phyloP scores from a whole-genome alignment of 2,113 vertebrate genomes.

The Nansenia antarctica region DNA sequence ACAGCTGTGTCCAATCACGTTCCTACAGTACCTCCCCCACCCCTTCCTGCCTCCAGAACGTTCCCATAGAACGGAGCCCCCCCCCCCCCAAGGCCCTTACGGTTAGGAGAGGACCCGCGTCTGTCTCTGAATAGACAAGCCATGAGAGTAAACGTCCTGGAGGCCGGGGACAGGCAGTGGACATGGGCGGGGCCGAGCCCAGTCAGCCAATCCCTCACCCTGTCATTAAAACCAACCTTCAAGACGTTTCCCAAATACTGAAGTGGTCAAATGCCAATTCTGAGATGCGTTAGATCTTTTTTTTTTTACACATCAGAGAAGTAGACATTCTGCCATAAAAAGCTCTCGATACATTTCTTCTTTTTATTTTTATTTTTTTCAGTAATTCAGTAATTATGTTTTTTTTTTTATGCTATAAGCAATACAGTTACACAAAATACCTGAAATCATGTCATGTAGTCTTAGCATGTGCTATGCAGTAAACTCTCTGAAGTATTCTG shows the following conservation, averaged over 20 bases:
- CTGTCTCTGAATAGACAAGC: neutral
- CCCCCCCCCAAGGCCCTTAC: neutral
- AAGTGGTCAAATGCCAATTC: neutral
- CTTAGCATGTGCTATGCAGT: constrained; percentile 75
- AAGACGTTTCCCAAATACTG: neutral
- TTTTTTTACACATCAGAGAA: neutral
- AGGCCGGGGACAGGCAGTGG: neutral
- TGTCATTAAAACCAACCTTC: constrained; percentile 14
- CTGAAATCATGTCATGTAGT: constrained; percentile 46
- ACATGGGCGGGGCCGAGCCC: neutral
- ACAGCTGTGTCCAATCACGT: constrained; percentile 15
- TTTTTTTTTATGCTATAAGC: constrained; percentile 53
- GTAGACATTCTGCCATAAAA: neutral
- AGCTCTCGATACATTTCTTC: neutral
- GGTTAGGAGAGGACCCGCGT: constrained; percentile 6
- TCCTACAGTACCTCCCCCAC: neutral
- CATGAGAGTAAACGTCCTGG: neutral
- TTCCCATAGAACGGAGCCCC: neutral
- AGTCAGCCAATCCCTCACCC: neutral
- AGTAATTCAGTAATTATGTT: neutral
- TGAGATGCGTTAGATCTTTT: neutral
- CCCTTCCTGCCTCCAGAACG: neutral
- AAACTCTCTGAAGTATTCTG: constrained; percentile 52
- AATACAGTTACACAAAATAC: constrained; percentile 59
- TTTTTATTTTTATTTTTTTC: neutral